A percentile compares a stretch with the other conserved stretches of the same genome.
phyloP scores from a whole-genome alignment of 2,888 invertebrate species.

The Epinotia ramella region DNA sequence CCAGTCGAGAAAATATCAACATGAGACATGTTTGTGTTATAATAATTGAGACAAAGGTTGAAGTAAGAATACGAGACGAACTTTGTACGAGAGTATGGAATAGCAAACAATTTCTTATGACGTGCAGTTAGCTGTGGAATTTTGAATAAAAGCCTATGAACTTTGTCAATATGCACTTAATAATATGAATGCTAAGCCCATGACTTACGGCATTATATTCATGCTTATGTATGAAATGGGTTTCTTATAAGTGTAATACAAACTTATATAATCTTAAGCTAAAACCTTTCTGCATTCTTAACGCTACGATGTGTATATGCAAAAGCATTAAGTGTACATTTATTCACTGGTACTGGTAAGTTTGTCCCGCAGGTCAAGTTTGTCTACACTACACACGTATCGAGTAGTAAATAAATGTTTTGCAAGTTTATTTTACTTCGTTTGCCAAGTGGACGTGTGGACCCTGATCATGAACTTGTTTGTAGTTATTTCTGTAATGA shows the following conservation, averaged over 20 bases:
- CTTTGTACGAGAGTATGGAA: too few species aligned
- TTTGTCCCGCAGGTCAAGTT: conserved; percentile 15
- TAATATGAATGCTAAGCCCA: not conserved
- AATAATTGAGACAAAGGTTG: too few species aligned
- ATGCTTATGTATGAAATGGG: not conserved
- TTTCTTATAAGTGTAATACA: not conserved
- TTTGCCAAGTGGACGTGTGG: conserved; percentile 8
- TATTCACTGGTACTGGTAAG: not conserved
- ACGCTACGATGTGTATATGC: not conserved
- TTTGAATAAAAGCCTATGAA: too few species aligned
- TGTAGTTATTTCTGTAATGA: not conserved
- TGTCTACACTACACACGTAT: not conserved
- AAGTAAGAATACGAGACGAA: too few species aligned
- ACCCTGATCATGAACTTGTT: conserved; percentile 2
- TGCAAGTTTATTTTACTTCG: not conserved
- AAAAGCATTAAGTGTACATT: not conserved
- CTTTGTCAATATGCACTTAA: not conserved
- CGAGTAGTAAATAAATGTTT: not conserved
- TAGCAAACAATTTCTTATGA: too few species aligned
- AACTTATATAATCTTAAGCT: not conserved
- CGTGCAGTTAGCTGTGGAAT: too few species aligned
- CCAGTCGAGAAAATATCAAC: too few species aligned
- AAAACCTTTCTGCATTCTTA: not conserved
- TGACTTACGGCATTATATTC: not conserved
- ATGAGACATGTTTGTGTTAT: too few species aligned